Evolutionary conservation across 1,140 invertebrate genomes (phyloP), one percentile per base, ranked within the genome.

Genomic region (Monochamus saltuarius): DNA sequence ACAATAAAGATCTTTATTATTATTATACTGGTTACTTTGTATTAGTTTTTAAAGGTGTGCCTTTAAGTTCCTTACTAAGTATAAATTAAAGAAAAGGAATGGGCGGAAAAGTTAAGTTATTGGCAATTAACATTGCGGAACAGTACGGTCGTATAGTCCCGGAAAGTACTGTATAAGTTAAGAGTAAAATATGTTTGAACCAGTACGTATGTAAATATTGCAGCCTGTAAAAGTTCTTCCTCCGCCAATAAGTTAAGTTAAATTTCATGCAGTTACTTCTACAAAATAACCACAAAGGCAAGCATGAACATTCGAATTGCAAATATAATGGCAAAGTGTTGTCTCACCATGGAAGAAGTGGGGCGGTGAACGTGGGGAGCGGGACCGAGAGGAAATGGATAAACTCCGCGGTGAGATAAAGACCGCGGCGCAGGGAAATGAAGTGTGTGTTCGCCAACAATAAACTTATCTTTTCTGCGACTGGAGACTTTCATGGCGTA

Each of bases 391-490:
- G 68, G 68, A 70, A 70, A 70, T 68, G 68, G 68, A 70, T 70
- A 70, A 70, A 70, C 68, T 70, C 68, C 56, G 66, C 63, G 63
- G 66, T 68, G 66, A 70, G 66, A 68, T 68, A 68, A 70, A 70
- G 66, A 66, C 57, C 61, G 64, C 54, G 59, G 57, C 57, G 59
- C 59, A 71, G 67, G 66, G 69, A 71, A 71, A 71, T 71, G 69
- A 71, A 71, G 67, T 71, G 69, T 69, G 69, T 70, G 66, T 68
- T 65, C 61, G 62, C 68, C 66, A 70, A 68, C 66, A 70, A 68
- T 68, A 70, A 70, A 68, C 64, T 70, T 68, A 66, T 68, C 66
- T 68, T 66, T 70, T 70, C 68, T 70, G 64, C 64, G 64, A 68
- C 64, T 68, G 64, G 61, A 65, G 61, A 65, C 63, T 70, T 66